A percentile compares a stretch with the other conserved stretches of the same genome.
phyloP scores from a whole-genome alignment of 2,888 invertebrate genomes.

The Suillia variegata region DNA sequence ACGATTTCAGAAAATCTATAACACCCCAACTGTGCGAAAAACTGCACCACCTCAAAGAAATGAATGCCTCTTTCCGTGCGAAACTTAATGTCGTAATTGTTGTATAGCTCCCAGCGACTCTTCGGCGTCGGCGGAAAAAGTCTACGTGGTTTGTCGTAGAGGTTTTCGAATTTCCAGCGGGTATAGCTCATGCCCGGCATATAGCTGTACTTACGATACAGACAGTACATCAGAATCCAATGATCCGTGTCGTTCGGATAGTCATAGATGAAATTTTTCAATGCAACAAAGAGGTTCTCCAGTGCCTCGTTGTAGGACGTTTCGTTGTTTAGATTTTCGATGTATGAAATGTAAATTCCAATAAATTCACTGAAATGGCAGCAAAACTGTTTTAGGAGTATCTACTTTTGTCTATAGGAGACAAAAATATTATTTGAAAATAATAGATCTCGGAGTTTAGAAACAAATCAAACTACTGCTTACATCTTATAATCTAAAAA shows the following conservation, averaged over 20 bases:
- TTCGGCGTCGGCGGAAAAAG: conserved; percentile 30
- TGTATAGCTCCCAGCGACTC: conserved; percentile 35
- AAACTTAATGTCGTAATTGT: conserved; percentile 29
- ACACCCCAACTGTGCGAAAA: conserved; percentile 40
- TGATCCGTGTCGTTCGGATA: conserved; percentile 30
- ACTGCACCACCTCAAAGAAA: conserved; percentile 35
- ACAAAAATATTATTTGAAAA: too few species aligned
- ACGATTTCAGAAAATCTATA: conserved; percentile 45
- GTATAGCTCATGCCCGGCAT: conserved; percentile 45
- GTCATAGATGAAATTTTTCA: conserved; percentile 25
- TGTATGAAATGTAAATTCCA: conserved; percentile 41
- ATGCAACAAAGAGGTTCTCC: conserved; percentile 31
- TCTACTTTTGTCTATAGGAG: too few species aligned
- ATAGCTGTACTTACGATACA: conserved; percentile 36
- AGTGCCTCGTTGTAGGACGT: conserved; percentile 24
- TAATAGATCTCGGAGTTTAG: too few species aligned
- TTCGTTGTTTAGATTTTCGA: conserved; percentile 32
- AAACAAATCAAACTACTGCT: too few species aligned
- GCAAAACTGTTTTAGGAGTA: too few species aligned
- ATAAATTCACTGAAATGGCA: conserved; percentile 32
- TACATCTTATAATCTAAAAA: too few species aligned
- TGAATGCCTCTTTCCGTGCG: conserved; percentile 9
- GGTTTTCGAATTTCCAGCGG: conserved; percentile 46
- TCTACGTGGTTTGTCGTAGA: conserved; percentile 24
- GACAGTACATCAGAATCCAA: conserved; percentile 44